These are phyloP conservation scores for Netelia virgata DNA, from an alignment of 2,888 invertebrate genomes.

Conservation along the genomic window DNA sequence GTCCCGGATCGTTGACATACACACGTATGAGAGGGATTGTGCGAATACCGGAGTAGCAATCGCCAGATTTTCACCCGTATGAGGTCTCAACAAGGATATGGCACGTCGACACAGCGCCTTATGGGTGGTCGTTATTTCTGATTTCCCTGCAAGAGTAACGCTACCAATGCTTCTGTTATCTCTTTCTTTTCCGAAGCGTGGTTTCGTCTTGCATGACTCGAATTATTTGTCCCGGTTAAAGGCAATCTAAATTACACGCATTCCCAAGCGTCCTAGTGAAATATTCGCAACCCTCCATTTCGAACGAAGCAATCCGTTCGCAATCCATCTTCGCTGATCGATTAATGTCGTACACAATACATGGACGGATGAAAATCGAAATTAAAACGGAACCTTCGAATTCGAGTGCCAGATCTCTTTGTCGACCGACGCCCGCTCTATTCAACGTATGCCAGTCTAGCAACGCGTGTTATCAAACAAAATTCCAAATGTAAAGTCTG, in stretches of 20 bases:
- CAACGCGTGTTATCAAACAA: too few relatives aligned
- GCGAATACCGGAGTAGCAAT: conserved; percentile 51
- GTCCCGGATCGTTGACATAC: conserved; percentile 11
- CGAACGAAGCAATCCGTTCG: conserved; percentile 46
- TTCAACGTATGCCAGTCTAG: too few relatives aligned
- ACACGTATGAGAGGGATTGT: conserved; percentile 43
- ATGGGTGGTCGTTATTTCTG: not conserved
- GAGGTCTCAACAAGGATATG: not conserved
- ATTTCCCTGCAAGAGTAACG: not conserved
- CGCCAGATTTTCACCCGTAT: conserved; percentile 35
- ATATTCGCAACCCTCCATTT: conserved; percentile 42
- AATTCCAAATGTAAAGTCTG: too few relatives aligned
- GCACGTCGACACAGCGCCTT: not conserved
- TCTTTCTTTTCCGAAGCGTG: conserved; percentile 36
- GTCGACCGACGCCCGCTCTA: too few relatives aligned
- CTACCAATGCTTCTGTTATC: conserved; percentile 6
- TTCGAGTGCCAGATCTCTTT: too few relatives aligned
- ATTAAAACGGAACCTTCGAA: too few relatives aligned
- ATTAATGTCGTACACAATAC: conserved; percentile 21
- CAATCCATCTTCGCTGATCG: conserved; percentile 36
- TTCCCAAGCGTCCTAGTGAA: conserved; percentile 68
- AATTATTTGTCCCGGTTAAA: conserved; percentile 72
- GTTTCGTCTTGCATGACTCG: conserved; percentile 71
- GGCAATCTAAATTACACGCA: conserved; percentile 66
- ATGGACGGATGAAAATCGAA: not conserved